Evolutionary conservation across 1,140 invertebrate genomes (phyloP), one percentile per base, ranked within the genome.

Genomic region (Parasteatoda tepidariorum): DNA sequence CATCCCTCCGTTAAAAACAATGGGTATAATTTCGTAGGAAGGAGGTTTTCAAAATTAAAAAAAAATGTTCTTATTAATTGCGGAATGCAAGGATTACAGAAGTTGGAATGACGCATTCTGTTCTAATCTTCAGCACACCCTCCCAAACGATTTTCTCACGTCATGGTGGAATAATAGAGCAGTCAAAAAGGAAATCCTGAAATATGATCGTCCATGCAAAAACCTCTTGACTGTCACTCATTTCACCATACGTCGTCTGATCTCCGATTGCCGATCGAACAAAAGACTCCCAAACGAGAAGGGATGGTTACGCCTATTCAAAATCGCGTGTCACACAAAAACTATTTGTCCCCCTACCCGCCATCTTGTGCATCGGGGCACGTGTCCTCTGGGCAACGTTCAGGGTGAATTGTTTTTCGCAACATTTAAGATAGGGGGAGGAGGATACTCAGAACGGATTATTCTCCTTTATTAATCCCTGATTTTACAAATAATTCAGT

Each of bases 241-340:
- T 11, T 24, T 24, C 48, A 28, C 22, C 68, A 30, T 9, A 28
- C 48, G 26, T 30, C 68, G 26, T 13, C 64, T 11, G 33, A 33
- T 71, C 28, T 59, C 57, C 41, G 26, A n/a, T 70, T 70, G 22
- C 67, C 11, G 34, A 2, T 28, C 2, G n/a, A 18, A 71, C 68
- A 71, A 71, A 71, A 55, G 68, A 9, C 13, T 71, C 26, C 48
- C 68, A 71, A 28, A 33, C 68, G 68, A 71, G 48, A 28, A 28
- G 41, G 41, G 3, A 34, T 13, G 15, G 68, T 30, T 7, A 48
- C 41, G 48, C 68, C 38, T 55, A 26, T 41, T 41, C 26, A 9
- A 30, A n/a, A 9, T 59, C 57, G 57, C 57, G 57, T 59, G 6
- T 59, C 57, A 59, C 57, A 3, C n/a, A 22, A 22, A 22, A 18